A percentile compares a stretch with the other conserved stretches of the same genome.
Conservation (phyloP, 2,888 invertebrate genomes). For the Siphlonurus alternatus region DNA sequence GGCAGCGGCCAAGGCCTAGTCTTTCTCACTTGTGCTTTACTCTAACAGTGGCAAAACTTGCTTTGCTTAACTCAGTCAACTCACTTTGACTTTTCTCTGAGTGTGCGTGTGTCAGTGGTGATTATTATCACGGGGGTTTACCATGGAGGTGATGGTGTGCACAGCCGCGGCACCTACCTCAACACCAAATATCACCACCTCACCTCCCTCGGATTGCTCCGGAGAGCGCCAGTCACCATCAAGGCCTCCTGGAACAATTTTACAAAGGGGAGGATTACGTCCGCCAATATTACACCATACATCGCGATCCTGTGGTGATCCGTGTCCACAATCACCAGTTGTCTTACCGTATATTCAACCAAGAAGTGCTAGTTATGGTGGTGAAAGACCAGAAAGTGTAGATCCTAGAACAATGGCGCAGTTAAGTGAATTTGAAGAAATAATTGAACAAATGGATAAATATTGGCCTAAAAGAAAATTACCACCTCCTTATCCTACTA, state of each 20-base stretch:
- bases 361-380: conserved; percentile 8
- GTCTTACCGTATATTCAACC: neutral
- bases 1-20: neutral
- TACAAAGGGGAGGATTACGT: neutral
- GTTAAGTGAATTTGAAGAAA: conserved; percentile 27
- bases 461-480: neutral
- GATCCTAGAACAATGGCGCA: conserved; percentile 19
- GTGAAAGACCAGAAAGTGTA: neutral
- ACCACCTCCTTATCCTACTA: neutral
- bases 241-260: no score
- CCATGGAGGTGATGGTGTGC: neutral
- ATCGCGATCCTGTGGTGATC: conserved; percentile 6
- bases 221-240: no score
- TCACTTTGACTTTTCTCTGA: no score
- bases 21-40: neutral
- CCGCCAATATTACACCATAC: conserved; percentile 1
- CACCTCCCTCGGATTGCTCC: neutral
- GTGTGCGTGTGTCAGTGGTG: neutral
- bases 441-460: conserved; percentile 23
- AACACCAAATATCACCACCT: neutral
- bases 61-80: no score
- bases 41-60: neutral
- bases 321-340: neutral
- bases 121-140: neutral
- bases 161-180: no score